Evolutionary conservation across 2,797 vertebrate species (phyloP).

Genomic region (Enteromius radiatus): DNA sequence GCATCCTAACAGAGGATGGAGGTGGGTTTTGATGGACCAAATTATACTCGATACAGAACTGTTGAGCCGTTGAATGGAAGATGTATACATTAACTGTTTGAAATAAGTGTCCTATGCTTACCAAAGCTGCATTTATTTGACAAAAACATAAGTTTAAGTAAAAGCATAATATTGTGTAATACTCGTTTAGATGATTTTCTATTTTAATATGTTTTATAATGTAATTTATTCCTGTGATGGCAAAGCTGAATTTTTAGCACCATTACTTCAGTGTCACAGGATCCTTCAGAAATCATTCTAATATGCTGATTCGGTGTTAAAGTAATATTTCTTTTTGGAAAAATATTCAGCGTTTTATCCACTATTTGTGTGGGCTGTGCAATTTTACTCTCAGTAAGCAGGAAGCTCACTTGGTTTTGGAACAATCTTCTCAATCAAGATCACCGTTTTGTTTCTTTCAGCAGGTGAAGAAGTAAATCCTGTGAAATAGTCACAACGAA

Average conservation of each 20-base stretch:
- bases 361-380: not conserved
- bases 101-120: not conserved
- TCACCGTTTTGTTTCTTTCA: not conserved
- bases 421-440: not conserved
- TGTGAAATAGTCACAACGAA: slow-evolving; percentile 49
- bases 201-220: not conserved
- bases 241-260: not conserved
- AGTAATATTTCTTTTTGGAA: not conserved
- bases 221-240: not conserved
- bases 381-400: not conserved
- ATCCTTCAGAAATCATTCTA: not conserved
- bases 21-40: slow-evolving; percentile 28
- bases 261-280: not conserved
- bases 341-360: not conserved
- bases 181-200: not conserved
- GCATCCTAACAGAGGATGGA: slow-evolving; percentile 6
- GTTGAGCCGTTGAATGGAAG: not conserved
- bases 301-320: not conserved
- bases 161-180: not conserved
- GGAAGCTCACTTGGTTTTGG: not conserved
- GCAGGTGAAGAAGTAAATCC: slow-evolving; percentile 50
- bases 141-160: not conserved
- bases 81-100: not conserved
- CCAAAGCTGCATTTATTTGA: not conserved
- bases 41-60: not conserved